phyloP scores from a whole-genome alignment of 1,140 invertebrate species.

The Ceratosolen solmsi region DNA sequence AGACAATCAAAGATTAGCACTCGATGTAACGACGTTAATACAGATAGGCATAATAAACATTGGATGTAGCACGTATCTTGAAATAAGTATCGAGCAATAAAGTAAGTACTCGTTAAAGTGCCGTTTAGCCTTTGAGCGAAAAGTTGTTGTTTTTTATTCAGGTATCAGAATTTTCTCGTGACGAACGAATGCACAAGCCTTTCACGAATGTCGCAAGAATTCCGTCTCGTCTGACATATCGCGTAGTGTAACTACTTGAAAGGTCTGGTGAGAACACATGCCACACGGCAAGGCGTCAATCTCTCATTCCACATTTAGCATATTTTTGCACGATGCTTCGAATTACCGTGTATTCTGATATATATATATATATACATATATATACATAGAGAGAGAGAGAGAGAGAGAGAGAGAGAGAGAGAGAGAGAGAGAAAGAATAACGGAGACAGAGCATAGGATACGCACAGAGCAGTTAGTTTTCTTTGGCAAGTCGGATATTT shows the following conservation, averaged over 20 bases:
- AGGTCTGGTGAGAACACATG: neutral
- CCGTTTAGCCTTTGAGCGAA: neutral
- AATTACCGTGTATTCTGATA: too few relatives aligned
- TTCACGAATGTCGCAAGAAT: neutral
- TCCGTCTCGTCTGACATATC: neutral
- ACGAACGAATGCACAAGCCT: neutral
- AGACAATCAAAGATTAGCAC: neutral
- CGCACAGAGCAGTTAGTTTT: too few relatives aligned
- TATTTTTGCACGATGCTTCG: too few relatives aligned
- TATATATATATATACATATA: too few relatives aligned
- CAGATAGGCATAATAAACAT: neutral
- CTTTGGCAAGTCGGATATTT: too few relatives aligned
- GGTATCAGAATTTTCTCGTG: neutral
- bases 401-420: too few relatives aligned
- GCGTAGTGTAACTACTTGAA: neutral
- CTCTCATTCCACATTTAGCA: slow-evolving; percentile 39
- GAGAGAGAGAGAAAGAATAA: too few relatives aligned
- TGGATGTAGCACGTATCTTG: neutral
- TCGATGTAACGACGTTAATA: neutral
- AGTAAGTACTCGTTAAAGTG: neutral
- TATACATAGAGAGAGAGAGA: too few relatives aligned
- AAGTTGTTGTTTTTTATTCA: neutral
- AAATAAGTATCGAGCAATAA: neutral
- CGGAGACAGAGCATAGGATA: too few relatives aligned
- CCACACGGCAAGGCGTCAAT: neutral